These are phyloP conservation scores for Morus bassanus DNA, from an alignment of 2,797 vertebrate species.

Conservation along the genomic window DNA sequence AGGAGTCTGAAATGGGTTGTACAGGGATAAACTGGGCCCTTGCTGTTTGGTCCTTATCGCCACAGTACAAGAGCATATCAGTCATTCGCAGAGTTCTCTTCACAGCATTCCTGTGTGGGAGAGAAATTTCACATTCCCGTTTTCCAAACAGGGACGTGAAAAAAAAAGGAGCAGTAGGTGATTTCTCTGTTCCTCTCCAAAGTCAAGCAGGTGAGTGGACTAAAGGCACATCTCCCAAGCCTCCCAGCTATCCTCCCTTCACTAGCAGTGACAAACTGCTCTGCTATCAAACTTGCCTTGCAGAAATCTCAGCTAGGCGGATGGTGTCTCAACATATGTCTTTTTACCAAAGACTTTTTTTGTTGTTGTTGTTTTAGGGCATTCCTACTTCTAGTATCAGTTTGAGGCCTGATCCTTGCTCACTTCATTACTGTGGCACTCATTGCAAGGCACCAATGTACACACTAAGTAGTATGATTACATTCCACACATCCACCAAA, in stretches of 20 bases:
- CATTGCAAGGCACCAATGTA: background rate
- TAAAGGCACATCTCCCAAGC: background rate
- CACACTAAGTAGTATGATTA: background rate
- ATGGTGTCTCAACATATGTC: background rate
- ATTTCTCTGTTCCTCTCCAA: background rate
- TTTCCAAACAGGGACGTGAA: background rate
- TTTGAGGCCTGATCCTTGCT: background rate
- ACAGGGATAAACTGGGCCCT: background rate
- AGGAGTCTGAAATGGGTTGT: background rate
- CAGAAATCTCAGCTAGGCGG: background rate
- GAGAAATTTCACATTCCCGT: background rate
- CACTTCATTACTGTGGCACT: background rate
- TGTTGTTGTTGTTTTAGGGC: background rate
- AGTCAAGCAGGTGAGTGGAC: background rate
- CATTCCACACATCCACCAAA: background rate
- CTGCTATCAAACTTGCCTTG: background rate
- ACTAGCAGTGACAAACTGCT: background rate
- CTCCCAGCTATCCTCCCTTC: background rate
- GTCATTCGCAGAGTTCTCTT: background rate
- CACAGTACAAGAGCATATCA: background rate
- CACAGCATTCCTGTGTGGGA: background rate
- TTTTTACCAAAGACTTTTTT: background rate
- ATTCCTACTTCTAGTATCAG: background rate
- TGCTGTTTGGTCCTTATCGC: background rate
- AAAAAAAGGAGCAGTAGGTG: background rate